Base-by-base conservation (phyloP, 2,113 vertebrate species). In the Colius striatus region DNA sequence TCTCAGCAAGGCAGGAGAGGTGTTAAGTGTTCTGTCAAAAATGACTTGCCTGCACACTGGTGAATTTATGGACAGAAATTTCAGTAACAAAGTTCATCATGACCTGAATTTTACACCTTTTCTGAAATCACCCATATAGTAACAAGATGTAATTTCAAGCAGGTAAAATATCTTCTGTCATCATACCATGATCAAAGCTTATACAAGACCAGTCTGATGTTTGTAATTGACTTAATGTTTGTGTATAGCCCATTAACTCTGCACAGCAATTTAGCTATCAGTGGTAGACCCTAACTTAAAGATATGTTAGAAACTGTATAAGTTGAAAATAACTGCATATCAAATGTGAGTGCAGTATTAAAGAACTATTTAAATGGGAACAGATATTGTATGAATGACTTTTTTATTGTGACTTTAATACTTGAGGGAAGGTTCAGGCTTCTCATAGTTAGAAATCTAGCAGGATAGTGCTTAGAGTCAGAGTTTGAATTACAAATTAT, bases 401-500 rank as follows among this genome's bases (percentile, higher is more conserved):
- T 84, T 68, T 67, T 82, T 58, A 89, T 82, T 70, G n/a, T 12
- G 15, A 58, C 66, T 81, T 84, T 41, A 55, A 1, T 70, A 77
- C 34, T 60, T 87, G 48, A 75, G 65, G 53, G 54, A 53, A 75
- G 54, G 61, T 87, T 89, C 76, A 84, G 77, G n/a, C 51, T 94
- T 90, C 70, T 48, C 13, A 2, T 51, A 53, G 80, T 55, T 72
- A 45, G 65, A 84, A 84, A 73, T 78, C 47, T 81, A 79, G 5
- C 45, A 68, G 76, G 84, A 61, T 88, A 65, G 45, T 70, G 55
- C 92, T 86, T 38, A 68, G 77, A 92, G 89, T 87, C 80, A 84
- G 58, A 66, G 81, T 66, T 94, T 93, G 87, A 78, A 61, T 94
- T 90, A 74, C 57, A 86, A 88, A 82, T 82, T 36, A 84, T 92